Evolutionary conservation across 2,797 vertebrate genomes (phyloP).

Genomic region (Acipenser ruthenus): DNA sequence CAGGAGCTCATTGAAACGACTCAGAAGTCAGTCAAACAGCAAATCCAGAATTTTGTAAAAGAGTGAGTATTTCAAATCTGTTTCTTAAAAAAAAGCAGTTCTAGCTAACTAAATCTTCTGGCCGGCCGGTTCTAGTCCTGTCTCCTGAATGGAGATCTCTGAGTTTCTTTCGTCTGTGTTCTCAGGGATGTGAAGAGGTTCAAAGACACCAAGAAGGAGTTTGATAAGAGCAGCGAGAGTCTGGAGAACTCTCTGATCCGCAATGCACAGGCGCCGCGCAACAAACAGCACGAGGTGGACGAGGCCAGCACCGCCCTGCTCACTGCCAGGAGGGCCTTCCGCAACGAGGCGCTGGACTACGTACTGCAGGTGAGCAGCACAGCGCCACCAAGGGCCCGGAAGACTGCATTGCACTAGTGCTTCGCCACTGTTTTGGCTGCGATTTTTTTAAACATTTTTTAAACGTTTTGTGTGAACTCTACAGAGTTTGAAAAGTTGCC

Average conservation of each 20-base stretch:
- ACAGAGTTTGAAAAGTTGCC: too few species aligned
- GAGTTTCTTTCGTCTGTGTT: not conserved
- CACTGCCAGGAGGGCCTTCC: slow-evolving; percentile 56
- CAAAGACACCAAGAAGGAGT: slow-evolving; percentile 78
- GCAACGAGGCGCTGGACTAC: slow-evolving; percentile 73
- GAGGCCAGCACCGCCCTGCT: slow-evolving; percentile 63
- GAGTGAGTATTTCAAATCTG: slow-evolving; percentile 60
- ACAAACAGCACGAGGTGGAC: slow-evolving; percentile 75
- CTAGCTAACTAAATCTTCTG: not conserved
- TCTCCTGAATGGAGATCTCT: not conserved
- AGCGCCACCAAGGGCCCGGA: not conserved
- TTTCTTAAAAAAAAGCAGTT: not conserved
- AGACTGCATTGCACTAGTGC: not conserved
- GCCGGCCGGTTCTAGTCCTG: too few species aligned
- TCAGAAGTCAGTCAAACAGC: slow-evolving; percentile 69
- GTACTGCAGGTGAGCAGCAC: slow-evolving; percentile 68
- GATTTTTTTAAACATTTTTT: not conserved
- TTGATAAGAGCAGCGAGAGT: slow-evolving; percentile 72
- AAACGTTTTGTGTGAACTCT: too few species aligned
- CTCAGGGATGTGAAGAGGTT: slow-evolving; percentile 73
- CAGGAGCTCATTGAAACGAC: slow-evolving; percentile 78
- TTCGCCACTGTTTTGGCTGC: not conserved
- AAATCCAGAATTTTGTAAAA: slow-evolving; percentile 79
- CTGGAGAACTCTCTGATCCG: slow-evolving; percentile 67
- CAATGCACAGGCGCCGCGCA: slow-evolving; percentile 74